phyloP scores from a whole-genome alignment of 2,797 vertebrate genomes.

The Semotilus atromaculatus region DNA sequence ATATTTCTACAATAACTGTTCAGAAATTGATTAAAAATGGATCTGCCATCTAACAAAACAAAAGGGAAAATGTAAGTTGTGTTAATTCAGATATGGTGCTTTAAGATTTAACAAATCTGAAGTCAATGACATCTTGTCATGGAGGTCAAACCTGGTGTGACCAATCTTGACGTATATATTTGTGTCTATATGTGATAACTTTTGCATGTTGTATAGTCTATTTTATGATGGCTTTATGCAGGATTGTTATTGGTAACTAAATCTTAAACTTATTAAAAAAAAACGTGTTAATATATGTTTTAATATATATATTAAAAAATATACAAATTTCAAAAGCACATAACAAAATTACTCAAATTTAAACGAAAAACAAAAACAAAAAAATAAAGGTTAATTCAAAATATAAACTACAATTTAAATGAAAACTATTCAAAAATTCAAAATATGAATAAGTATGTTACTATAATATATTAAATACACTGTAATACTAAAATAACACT shows the following conservation, averaged over 20 bases:
- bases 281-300: not conserved
- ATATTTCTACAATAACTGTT: conserved; percentile 15
- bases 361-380: no score
- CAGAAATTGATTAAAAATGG: conserved; percentile 14
- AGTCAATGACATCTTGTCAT: not conserved
- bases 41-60: not conserved
- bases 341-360: not conserved
- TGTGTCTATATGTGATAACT: not conserved
- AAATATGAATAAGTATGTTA: not conserved
- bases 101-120: not conserved
- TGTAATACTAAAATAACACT: no score
- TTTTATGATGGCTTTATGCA: not conserved
- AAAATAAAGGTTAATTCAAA: no score
- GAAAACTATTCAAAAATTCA: no score
- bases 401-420: not conserved
- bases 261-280: no score
- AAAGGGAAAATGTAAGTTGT: not conserved
- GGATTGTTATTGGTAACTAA: not conserved
- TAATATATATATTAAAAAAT: no score
- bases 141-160: not conserved
- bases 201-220: not conserved
- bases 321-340: no score
- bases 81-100: not conserved
- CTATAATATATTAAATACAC: not conserved
- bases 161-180: not conserved